Evolutionary conservation across 2,113 vertebrate genomes (phyloP), one percentile per base, ranked within the genome.

Genomic region (Strix aluco): DNA sequence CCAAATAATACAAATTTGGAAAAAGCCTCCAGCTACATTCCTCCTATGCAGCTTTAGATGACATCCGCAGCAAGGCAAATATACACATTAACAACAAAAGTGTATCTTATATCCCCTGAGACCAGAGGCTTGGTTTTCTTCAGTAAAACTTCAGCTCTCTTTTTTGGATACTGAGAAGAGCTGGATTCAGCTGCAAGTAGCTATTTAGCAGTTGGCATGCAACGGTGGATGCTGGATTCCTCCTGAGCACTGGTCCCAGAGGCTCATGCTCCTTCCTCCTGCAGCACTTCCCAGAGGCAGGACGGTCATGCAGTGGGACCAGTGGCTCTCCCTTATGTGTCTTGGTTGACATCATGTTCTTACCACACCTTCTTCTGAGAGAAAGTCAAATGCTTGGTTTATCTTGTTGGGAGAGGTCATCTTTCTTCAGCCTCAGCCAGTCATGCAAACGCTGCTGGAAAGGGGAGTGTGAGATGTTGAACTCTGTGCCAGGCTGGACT

Each of bases 361-460:
- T 57, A 29, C 27, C 61, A 57, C 11, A 30, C 32, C 34, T 49
- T 84, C 42, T 40, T 83, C 84, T 29, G 54, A 27, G 5, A 77
- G 18, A 63, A 94, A 94, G n/a, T 81, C 21, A 88, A 38, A 63
- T 32, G 29, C 23, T 66, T 71, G 36, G 19, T 19, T 77, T 38
- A 26, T 26, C 29, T 32, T 52, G 32, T 27, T 40, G 42, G 34
- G 38, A 89, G 55, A 57, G 8, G 30, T 25, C 0, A 0, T 34
- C 67, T 87, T 34, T 38, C 78, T 78, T 66, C 4, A 1, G 38
- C 27, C 0, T 2, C 19, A 65, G 30, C 25, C 34, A 61, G 54
- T 20, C 19, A 15, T 0, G 0, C 25, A 44, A 47, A 51, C 0
- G 4, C n/a, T 6, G 1, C 63, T 29, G 74, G 57, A 59, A 88